Percentiles rank a stretch among this genome's conserved stretches.
Conservation (phyloP, 2,888 invertebrate genomes). For the Ennomos quercinarius region DNA sequence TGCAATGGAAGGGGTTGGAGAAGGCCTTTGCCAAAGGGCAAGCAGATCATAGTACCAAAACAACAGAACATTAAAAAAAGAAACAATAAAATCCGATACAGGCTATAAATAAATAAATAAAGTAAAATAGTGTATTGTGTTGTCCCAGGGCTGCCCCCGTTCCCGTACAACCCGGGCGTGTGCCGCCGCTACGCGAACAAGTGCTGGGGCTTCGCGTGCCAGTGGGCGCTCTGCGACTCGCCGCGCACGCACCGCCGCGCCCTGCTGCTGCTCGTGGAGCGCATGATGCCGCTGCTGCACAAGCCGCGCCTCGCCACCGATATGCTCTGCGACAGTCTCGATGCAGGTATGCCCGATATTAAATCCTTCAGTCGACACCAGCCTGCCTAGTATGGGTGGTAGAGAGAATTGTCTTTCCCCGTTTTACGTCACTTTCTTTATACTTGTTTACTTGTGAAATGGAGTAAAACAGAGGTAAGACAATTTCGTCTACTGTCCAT, state of each 20-base stretch:
- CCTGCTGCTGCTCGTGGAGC: constrained; percentile 92
- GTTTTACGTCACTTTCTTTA: too few species aligned
- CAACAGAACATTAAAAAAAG: too few species aligned
- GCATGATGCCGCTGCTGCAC: constrained; percentile 91
- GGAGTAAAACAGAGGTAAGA: too few species aligned
- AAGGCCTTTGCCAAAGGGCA: too few species aligned
- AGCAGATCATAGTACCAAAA: too few species aligned
- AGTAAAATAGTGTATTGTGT: constrained; percentile 1
- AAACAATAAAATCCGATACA: too few species aligned
- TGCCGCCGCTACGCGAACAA: constrained; percentile 87
- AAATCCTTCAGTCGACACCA: not conserved
- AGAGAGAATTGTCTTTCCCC: too few species aligned
- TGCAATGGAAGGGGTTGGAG: too few species aligned
- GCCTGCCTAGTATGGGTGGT: too few species aligned
- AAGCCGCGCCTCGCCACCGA: constrained; percentile 95
- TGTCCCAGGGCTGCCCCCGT: constrained; percentile 66
- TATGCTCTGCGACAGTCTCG: constrained; percentile 95
- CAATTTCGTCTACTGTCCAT: too few species aligned
- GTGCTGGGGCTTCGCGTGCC: constrained; percentile 91
- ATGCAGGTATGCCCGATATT: constrained; percentile 56
- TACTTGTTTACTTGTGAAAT: too few species aligned
- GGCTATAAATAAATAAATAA: too few species aligned
- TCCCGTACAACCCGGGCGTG: constrained; percentile 85
- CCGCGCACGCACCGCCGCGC: constrained; percentile 90
- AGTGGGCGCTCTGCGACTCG: constrained; percentile 88